Base-by-base conservation (phyloP, 2,888 invertebrate species). In the Brenthis daphne region DNA sequence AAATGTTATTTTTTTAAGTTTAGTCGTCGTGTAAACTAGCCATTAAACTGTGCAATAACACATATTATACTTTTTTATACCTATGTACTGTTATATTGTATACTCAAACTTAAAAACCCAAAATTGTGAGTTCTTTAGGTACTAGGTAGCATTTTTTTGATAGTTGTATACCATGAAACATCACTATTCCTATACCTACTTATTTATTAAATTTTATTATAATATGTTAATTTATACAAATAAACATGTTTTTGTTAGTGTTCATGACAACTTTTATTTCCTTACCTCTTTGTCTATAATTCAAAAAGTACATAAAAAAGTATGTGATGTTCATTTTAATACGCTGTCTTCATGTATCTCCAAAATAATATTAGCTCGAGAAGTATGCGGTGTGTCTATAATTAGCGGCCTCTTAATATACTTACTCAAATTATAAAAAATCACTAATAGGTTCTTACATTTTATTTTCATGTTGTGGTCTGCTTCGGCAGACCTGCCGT, bases 161-260 rank as follows among this genome's bases (percentile, higher is more conserved):
- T 60, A 12, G n/a, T n/a, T 50, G n/a, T 50, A 12, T 29, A 60
- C 29, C n/a, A 50, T 29, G 29, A 60, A 58, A 57, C 8, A 33
- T 57, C 57, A 24, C 24, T 13, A 57, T 47, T 8, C 14, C 24
- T 54, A 24, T 47, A 58, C 24, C 13, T 24, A 37, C 6, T 37
- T 37, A 37, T 37, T 37, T 37, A 37, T 43, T 43, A 24, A 58
- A 24, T 58, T 47, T 48, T 48, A 58, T 47, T 48, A 58, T 48
- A 24, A 37, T 43, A 16, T 60, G 37, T 43, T 43, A 43, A 43
- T n/a, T 48, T n/a, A 50, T 50, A 50, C 29, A 60, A 60, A 60
- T 60, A 50, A 60, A 50, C 11, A 29, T 60, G 50, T 60, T 60
- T 60, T 60, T 60, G 50, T 60, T 60, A 60, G 60, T 24, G 29